phyloP scores from a whole-genome alignment of 1,140 invertebrate species.

The Solen grandis region DNA sequence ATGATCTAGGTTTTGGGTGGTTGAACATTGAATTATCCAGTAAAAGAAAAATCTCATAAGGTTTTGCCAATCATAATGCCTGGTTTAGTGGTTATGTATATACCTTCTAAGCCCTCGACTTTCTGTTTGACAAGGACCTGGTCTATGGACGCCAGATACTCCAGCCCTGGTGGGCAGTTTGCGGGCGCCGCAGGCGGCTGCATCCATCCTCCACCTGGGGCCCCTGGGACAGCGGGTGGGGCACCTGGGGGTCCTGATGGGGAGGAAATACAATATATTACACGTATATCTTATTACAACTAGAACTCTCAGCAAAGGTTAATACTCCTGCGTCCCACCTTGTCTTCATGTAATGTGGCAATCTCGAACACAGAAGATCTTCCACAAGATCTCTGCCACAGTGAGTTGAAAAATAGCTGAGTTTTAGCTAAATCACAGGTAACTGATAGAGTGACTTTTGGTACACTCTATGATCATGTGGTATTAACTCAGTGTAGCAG shows the following conservation, averaged over 20 bases:
- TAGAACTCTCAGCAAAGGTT: neutral
- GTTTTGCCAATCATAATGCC: no score
- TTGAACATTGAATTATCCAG: no score
- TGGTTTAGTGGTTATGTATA: no score
- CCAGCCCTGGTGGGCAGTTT: conserved; percentile 94
- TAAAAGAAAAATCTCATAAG: no score
- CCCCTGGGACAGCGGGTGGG: neutral
- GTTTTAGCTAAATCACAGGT: neutral
- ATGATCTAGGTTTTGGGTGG: no score
- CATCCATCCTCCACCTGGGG: conserved; percentile 56
- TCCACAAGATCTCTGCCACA: neutral
- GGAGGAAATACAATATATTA: neutral
- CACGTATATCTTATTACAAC: neutral
- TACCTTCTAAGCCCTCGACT: conserved; percentile 91
- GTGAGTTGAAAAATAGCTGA: neutral
- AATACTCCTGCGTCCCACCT: neutral
- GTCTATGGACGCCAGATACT: conserved; percentile 95
- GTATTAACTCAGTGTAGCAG: no score
- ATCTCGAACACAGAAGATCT: neutral
- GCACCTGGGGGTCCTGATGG: conserved; percentile 23
- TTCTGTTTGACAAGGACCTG: conserved; percentile 93
- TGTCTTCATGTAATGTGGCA: neutral
- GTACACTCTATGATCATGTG: no score
- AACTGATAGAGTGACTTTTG: no score
- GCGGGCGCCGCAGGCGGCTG: conserved; percentile 84